Base-by-base conservation (phyloP, 2,888 invertebrate genomes). In the Cephonodes hylas region DNA sequence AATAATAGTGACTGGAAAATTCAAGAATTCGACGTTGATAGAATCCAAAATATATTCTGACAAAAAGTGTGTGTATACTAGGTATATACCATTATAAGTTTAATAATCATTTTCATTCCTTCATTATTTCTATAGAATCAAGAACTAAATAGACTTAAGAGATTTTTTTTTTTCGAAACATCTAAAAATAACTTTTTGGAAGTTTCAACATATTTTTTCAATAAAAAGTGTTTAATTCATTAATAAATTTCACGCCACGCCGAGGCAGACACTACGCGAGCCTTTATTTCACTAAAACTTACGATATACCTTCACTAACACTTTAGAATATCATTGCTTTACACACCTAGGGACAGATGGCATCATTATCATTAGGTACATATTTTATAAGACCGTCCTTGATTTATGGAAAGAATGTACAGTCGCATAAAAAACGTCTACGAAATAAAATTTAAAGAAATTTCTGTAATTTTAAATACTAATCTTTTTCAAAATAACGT, bases 311-410 rank as follows among this genome's bases (percentile, higher is more conserved):
- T 69, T 72, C 74, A 79, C 81, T 79, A 77, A 78, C 67, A 66
- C 70, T 89, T 89, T 89, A 89, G 86, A 88, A 88, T 88, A 87
- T 86, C 77, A 79, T 27, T 82, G 82, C 70, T 76, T 84, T 85
- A 86, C 75, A 71, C 73, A 73, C 70, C 84, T 88, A 89, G 78
- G 87, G 88, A 88, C 86, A 88, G 83, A 84, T 82, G 81, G 76
- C 82, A 74, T 76, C 75, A 65, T 76, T 65, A 53, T 60, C 23
- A 70, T 75, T 73, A 74, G 74, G 72, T 76, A 74, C 72, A 69
- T 70, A 68, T 66, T 61, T 67, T 20, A 53, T 61, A 59, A 61
- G 67, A 3, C n/a, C 58, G 8, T 42, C 65, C 67, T 59, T 64
- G 65, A 62, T 68, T 64, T 73, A 70, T 73, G 76, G 67, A 76